phyloP scores from a whole-genome alignment of 2,888 invertebrate species.

The Monoplex corrugatus region DNA sequence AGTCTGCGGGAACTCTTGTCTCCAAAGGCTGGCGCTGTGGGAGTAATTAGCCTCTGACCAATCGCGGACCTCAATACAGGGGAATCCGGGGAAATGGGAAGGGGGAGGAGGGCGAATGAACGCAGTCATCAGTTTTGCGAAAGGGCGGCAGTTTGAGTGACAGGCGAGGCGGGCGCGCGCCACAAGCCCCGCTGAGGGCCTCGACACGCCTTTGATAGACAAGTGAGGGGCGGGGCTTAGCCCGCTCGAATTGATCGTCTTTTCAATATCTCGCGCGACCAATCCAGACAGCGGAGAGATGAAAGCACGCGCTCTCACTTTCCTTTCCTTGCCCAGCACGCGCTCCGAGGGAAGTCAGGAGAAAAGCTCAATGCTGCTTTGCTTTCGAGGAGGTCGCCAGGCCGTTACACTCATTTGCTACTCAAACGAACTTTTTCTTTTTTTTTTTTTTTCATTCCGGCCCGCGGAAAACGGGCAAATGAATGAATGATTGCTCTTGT shows the following conservation, averaged over 20 bases:
- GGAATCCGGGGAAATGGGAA: too few relatives aligned
- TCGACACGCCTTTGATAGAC: slow-evolving; percentile 11
- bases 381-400: slow-evolving; percentile 5
- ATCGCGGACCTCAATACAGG: slow-evolving; percentile 29
- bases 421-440: slow-evolving; percentile 37
- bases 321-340: background rate
- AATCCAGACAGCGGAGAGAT: background rate
- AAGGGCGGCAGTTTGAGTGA: background rate
- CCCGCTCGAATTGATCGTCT: slow-evolving; percentile 18
- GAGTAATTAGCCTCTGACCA: slow-evolving; percentile 40
- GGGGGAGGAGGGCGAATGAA: slow-evolving; percentile 10
- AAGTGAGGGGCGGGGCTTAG: slow-evolving; percentile 12
- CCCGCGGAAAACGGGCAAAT: slow-evolving; percentile 3
- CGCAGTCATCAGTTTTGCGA: slow-evolving; percentile 6
- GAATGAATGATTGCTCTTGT: slow-evolving; percentile 35
- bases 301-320: slow-evolving; percentile 14
- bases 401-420: slow-evolving; percentile 17
- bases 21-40: slow-evolving; percentile 33
- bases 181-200: slow-evolving; percentile 5
- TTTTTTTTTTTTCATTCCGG: too few relatives aligned
- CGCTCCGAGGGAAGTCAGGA: background rate
- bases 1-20: slow-evolving; percentile 40
- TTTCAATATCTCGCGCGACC: slow-evolving; percentile 37
- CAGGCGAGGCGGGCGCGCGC: background rate
- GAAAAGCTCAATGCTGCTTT: background rate